Percentiles rank a stretch among this genome's conserved stretches.
Evolutionary conservation across 2,888 invertebrate species (phyloP).

Genomic region (Lycocerus yunnanus): DNA sequence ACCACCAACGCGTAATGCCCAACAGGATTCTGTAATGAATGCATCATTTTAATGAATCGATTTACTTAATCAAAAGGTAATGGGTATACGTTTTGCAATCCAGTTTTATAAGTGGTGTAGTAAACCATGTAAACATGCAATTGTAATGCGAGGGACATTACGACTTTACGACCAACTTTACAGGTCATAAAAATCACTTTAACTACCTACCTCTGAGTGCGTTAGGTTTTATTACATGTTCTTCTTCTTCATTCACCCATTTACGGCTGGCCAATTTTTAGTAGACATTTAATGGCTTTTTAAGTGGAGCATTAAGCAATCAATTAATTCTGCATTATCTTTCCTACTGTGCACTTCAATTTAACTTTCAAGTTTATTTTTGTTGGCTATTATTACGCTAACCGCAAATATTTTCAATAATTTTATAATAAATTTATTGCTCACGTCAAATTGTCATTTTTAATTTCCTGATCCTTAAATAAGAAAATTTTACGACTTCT

Average conservation of each 20-base stretch:
- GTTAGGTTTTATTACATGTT: slow-evolving; percentile 55
- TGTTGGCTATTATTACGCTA: neutral
- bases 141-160: slow-evolving; percentile 56
- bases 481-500: neutral
- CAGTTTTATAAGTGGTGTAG: slow-evolving; percentile 46
- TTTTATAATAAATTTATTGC: neutral
- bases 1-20: neutral
- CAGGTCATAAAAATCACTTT: slow-evolving; percentile 59
- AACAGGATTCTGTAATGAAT: neutral
- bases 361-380: slow-evolving; percentile 6
- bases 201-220: slow-evolving; percentile 55
- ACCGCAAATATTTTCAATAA: neutral
- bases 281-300: slow-evolving; percentile 51
- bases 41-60: neutral
- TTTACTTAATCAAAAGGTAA: slow-evolving; percentile 38
- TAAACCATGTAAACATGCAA: slow-evolving; percentile 54
- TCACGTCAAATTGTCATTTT: slow-evolving; percentile 1
- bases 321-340: slow-evolving; percentile 29
- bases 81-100: slow-evolving; percentile 48
- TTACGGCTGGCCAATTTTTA: slow-evolving; percentile 49
- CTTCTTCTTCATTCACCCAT: slow-evolving; percentile 53
- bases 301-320: slow-evolving; percentile 45
- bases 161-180: slow-evolving; percentile 57
- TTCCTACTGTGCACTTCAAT: slow-evolving; percentile 5
- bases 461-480: neutral